These are phyloP conservation scores for Bombus sylvicola DNA, from an alignment of 1,140 invertebrate genomes.

Conservation along the genomic window DNA sequence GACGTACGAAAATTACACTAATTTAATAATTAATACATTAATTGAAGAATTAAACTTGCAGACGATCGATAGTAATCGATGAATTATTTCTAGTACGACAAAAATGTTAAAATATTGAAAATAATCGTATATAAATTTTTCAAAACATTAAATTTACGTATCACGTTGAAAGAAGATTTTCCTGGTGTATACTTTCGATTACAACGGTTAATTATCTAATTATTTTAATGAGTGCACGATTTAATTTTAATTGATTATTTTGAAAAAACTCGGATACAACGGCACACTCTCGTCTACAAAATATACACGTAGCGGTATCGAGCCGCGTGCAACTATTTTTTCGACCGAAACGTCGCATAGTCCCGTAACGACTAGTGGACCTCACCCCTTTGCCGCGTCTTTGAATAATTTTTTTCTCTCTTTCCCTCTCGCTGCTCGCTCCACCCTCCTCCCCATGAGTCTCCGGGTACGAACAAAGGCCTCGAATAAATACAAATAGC, in stretches of 20 bases:
- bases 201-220: background rate
- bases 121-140: too few species aligned
- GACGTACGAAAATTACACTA: background rate
- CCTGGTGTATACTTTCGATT: too few species aligned
- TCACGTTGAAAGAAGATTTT: too few species aligned
- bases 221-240: background rate
- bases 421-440: slow-evolving; percentile 42
- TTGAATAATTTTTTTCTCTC: slow-evolving; percentile 60
- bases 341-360: slow-evolving; percentile 63
- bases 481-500: slow-evolving; percentile 80
- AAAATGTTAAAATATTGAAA: too few species aligned
- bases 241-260: background rate
- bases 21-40: too few species aligned
- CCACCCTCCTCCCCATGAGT: slow-evolving; percentile 55
- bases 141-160: too few species aligned
- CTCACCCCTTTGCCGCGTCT: slow-evolving; percentile 63
- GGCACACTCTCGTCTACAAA: background rate
- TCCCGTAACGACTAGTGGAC: slow-evolving; percentile 67
- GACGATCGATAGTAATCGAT: background rate
- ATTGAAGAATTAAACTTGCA: background rate
- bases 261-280: background rate
- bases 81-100: background rate
- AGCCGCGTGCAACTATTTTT: slow-evolving; percentile 43
- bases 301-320: background rate
- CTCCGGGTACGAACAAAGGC: slow-evolving; percentile 70